Percentiles rank a stretch among this genome's conserved stretches.
Evolutionary conservation across 2,113 vertebrate species (phyloP).

Genomic region (Varanus komodoensis): DNA sequence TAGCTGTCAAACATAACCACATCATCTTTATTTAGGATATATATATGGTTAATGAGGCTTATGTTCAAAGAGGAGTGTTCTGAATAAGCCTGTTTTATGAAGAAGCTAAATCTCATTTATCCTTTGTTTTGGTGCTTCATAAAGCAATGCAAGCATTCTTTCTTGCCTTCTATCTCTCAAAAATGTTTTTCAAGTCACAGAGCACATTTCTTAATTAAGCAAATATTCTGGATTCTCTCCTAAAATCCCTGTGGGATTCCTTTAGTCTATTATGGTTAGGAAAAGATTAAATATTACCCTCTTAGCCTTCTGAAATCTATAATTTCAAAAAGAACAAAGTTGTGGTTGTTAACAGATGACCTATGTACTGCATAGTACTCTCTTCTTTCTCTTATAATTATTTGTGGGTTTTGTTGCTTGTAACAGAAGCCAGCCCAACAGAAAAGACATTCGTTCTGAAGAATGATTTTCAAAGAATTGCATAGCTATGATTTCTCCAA

Average conservation of each 20-base stretch:
- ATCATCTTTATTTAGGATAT: background rate
- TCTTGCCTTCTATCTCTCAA: background rate
- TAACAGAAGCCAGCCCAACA: constrained; percentile 42
- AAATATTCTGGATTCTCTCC: constrained; percentile 34
- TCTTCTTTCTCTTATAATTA: constrained; percentile 53
- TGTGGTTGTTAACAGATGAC: constrained; percentile 61
- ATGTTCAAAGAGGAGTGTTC: background rate
- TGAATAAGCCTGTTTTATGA: background rate
- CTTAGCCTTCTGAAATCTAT: constrained; percentile 42
- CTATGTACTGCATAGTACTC: constrained; percentile 48
- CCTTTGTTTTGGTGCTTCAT: constrained; percentile 17
- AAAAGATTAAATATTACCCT: constrained; percentile 50
- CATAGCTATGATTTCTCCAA: constrained; percentile 69
- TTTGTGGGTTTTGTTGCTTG: constrained; percentile 72
- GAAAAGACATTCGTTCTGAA: constrained; percentile 66
- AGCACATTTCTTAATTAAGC: constrained; percentile 39
- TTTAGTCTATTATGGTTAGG: constrained; percentile 51
- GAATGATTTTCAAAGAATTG: constrained; percentile 68
- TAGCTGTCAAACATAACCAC: background rate
- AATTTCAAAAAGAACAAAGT: constrained; percentile 65
- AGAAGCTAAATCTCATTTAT: background rate
- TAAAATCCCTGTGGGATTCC: constrained; percentile 42
- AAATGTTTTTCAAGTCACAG: background rate
- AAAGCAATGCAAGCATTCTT: background rate
- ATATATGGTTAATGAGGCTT: background rate